phyloP scores from a whole-genome alignment of 1,140 invertebrate genomes.

The Drosophila pandora region DNA sequence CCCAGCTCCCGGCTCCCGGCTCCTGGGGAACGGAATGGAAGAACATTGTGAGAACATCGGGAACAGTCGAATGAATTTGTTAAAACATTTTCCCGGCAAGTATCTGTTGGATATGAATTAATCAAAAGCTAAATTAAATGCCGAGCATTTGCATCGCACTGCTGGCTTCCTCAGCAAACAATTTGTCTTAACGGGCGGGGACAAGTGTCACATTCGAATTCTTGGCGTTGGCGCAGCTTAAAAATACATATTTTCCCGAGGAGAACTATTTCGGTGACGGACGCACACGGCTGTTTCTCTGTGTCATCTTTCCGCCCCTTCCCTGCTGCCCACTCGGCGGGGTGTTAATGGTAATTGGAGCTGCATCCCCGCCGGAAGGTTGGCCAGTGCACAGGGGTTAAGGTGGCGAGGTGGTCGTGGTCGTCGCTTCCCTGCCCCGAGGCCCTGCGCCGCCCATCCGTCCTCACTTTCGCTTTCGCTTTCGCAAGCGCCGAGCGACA shows the following conservation, averaged over 20 bases:
- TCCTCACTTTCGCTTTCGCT: constrained; percentile 49
- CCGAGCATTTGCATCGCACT: constrained; percentile 39
- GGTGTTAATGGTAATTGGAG: constrained; percentile 28
- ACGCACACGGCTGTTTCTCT: constrained; percentile 32
- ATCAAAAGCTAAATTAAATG: constrained; percentile 46
- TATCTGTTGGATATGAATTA: constrained; percentile 63
- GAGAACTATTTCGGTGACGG: constrained; percentile 36
- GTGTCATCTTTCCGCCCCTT: constrained; percentile 5
- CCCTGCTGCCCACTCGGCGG: not conserved
- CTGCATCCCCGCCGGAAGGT: constrained; percentile 15
- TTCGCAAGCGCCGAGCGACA: constrained; percentile 27
- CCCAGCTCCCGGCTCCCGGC: constrained; percentile 12
- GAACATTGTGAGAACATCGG: constrained; percentile 49
- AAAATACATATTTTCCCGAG: constrained; percentile 7
- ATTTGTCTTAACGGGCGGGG: constrained; percentile 44
- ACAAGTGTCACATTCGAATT: constrained; percentile 43
- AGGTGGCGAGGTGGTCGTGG: constrained; percentile 33
- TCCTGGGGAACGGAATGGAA: constrained; percentile 6
- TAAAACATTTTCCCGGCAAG: constrained; percentile 46
- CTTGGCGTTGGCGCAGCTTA: constrained; percentile 22
- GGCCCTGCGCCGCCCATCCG: constrained; percentile 14
- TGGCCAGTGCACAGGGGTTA: constrained; percentile 31
- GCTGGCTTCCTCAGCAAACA: constrained; percentile 32
- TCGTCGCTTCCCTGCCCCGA: constrained; percentile 9
- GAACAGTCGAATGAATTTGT: constrained; percentile 72